A percentile compares a stretch with the other conserved stretches of the same genome.
phyloP scores from a whole-genome alignment of 2,797 vertebrate genomes.

The Syngnathus rostellatus region DNA sequence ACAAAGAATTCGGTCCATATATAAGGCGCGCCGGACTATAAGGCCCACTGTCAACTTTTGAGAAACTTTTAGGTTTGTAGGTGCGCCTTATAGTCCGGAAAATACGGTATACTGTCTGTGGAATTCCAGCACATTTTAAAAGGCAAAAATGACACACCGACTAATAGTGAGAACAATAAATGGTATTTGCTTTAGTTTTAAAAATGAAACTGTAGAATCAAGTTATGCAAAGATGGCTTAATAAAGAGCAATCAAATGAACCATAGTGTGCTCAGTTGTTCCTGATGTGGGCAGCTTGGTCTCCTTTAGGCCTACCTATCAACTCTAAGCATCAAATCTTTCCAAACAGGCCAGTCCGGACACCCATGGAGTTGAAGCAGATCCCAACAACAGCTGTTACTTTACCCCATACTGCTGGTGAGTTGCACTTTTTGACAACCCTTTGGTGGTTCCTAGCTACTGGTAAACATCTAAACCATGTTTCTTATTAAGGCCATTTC shows the following conservation, averaged over 20 bases:
- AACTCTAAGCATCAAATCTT: constrained; percentile 51
- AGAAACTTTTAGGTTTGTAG: too few relatives aligned
- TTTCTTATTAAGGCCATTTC: too few relatives aligned
- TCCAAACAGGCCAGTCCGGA: constrained; percentile 63
- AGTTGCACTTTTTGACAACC: constrained; percentile 27
- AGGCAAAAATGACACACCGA: constrained; percentile 11
- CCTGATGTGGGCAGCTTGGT: constrained; percentile 21
- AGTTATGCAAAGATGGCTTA: constrained; percentile 29
- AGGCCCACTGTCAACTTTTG: too few relatives aligned
- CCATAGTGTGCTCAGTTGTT: constrained; percentile 15
- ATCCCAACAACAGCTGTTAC: constrained; percentile 34
- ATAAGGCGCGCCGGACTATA: too few relatives aligned
- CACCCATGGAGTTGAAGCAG: constrained; percentile 62
- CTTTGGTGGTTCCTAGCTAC: too few relatives aligned
- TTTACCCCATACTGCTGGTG: constrained; percentile 54
- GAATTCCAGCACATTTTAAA: constrained; percentile 11
- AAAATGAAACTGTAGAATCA: constrained; percentile 9
- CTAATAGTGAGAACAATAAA: constrained; percentile 18
- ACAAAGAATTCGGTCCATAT: too few relatives aligned
- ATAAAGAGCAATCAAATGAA: constrained; percentile 37
- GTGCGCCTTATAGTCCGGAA: too few relatives aligned
- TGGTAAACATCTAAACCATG: too few relatives aligned
- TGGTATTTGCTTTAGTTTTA: constrained; percentile 17
- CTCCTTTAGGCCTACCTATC: constrained; percentile 20
- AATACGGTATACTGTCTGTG: not conserved